Conservation (phyloP, 2,888 invertebrate species). For the Mythimna ferrago region DNA sequence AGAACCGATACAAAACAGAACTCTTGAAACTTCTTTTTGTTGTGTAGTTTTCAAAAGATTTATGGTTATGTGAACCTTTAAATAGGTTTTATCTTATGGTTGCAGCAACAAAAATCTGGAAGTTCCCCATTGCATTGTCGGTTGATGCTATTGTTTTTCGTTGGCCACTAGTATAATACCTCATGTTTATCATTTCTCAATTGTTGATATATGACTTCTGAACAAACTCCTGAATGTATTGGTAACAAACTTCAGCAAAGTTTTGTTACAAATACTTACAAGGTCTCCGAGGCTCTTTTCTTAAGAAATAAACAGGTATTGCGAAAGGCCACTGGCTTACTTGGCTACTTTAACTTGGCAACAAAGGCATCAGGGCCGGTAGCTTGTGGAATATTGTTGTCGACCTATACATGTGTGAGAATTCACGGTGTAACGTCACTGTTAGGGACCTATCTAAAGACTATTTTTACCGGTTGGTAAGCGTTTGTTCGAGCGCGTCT, state of each 20-base stretch:
- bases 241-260: conserved; percentile 4
- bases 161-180: neutral
- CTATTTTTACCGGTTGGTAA: no score
- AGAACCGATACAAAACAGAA: neutral
- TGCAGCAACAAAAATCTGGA: neutral
- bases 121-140: neutral
- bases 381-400: neutral
- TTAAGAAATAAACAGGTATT: conserved; percentile 4
- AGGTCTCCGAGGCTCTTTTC: conserved; percentile 1
- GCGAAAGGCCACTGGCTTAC: neutral
- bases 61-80: no score
- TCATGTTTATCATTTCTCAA: neutral
- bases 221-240: neutral
- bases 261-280: conserved; percentile 15
- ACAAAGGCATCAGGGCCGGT: conserved; percentile 5
- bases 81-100: neutral
- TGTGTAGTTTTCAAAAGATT: neutral
- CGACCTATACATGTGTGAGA: neutral
- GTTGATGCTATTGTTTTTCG: neutral
- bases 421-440: neutral
- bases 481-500: no score
- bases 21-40: neutral
- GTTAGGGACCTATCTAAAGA: no score
- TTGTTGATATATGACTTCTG: conserved; percentile 10
- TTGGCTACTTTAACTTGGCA: neutral